These are phyloP conservation scores for Bucco capensis DNA, from an alignment of 2,113 vertebrate species.

Conservation along the genomic window DNA sequence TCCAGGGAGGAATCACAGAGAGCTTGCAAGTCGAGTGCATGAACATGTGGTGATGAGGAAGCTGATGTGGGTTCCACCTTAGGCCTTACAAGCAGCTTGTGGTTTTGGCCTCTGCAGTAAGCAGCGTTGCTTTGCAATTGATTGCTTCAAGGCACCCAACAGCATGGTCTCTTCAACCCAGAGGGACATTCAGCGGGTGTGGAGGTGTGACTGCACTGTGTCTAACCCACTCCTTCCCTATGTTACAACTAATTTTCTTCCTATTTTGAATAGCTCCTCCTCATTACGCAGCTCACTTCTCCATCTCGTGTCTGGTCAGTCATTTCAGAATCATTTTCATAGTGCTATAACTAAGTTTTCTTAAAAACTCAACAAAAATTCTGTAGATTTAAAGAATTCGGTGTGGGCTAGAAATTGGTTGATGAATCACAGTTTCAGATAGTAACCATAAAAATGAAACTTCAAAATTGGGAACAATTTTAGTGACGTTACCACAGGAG, in stretches of 20 bases:
- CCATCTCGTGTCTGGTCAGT: background rate
- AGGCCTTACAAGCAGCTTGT: background rate
- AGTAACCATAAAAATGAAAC: slow-evolving; percentile 45
- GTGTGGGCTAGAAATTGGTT: slow-evolving; percentile 37
- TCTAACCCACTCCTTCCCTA: background rate
- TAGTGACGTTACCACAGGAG: background rate
- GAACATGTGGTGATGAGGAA: background rate
- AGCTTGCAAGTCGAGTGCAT: accelerated
- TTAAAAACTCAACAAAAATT: slow-evolving; percentile 22
- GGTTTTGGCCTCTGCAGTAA: background rate
- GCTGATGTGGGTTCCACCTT: background rate
- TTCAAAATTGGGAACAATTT: slow-evolving; percentile 31
- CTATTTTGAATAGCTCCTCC: background rate
- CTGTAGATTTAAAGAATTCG: background rate
- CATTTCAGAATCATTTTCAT: background rate
- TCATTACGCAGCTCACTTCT: background rate
- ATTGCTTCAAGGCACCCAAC: background rate
- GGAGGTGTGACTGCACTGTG: background rate
- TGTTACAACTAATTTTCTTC: background rate
- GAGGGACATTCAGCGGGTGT: background rate
- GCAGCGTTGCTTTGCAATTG: background rate
- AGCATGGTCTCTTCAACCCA: background rate
- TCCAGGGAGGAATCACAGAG: background rate
- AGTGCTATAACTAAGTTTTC: background rate
- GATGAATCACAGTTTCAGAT: slow-evolving; percentile 28